Conservation (phyloP, 2,797 vertebrate species). For the Phoebastria nigripes region DNA sequence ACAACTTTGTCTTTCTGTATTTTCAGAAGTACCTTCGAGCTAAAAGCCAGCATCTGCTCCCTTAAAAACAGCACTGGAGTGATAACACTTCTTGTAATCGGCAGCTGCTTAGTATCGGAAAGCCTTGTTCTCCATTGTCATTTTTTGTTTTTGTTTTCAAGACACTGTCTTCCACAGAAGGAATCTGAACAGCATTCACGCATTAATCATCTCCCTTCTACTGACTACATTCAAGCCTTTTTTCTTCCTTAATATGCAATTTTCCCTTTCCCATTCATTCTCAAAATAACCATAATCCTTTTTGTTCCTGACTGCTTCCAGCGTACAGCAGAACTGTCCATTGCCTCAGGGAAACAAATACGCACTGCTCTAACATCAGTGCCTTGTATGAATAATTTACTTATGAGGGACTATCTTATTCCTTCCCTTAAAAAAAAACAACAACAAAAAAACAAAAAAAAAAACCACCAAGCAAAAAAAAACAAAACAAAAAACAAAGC, state of each 20-base stretch:
- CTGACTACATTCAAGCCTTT: neutral
- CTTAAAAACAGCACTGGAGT: fast-evolving
- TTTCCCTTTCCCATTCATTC: neutral
- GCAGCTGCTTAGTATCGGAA: neutral
- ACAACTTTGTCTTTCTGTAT: neutral
- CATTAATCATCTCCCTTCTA: neutral
- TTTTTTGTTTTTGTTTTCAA: neutral
- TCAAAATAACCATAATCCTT: neutral
- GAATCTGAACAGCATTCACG: neutral
- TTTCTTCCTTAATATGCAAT: neutral
- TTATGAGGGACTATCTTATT: neutral
- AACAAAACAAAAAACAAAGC: too few species aligned
- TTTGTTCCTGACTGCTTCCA: neutral
- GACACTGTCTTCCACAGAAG: neutral
- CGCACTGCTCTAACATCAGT: fast-evolving
- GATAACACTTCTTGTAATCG: neutral
- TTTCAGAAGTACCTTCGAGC: neutral
- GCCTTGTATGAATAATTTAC: neutral
- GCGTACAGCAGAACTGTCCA: fast-evolving
- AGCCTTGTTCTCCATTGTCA: neutral
- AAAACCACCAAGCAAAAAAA: too few species aligned
- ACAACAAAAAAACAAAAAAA: too few species aligned
- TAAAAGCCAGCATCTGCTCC: neutral
- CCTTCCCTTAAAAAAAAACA: neutral
- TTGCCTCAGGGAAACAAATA: neutral